Evolutionary conservation across 37 sponge, comb jelly and placozoan genomes (phyloP).

Genomic region (Halichondria panicea): DNA sequence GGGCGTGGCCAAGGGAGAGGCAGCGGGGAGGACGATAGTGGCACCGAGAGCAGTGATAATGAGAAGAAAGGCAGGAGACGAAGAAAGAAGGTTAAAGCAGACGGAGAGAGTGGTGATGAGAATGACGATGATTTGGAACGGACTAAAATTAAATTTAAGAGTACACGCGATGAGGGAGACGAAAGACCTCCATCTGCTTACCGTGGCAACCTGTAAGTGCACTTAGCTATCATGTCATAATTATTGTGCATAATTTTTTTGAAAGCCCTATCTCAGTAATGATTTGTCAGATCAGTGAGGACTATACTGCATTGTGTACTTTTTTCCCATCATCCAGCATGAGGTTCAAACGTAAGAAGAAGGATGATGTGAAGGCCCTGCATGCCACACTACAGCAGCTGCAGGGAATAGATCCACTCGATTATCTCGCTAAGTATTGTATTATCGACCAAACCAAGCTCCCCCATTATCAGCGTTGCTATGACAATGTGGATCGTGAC

Average conservation of each 20-base stretch:
- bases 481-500: constrained; percentile 77
- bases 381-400: constrained; percentile 66
- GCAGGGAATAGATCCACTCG: constrained; percentile 84
- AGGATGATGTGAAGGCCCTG: constrained; percentile 65
- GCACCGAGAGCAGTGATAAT: neutral
- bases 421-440: constrained; percentile 87
- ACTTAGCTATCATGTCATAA: neutral
- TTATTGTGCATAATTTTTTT: too few relatives aligned
- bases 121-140: neutral
- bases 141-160: neutral
- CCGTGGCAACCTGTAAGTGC: constrained; percentile 44
- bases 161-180: constrained; percentile 19
- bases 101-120: neutral
- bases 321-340: too few relatives aligned
- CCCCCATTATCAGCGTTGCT: constrained; percentile 52
- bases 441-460: constrained; percentile 75
- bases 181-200: neutral
- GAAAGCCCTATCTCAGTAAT: too few relatives aligned
- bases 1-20: neutral
- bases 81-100: neutral
- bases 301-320: too few relatives aligned
- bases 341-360: constrained; percentile 13
- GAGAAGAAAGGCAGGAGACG: constrained; percentile 1
- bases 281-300: too few relatives aligned
- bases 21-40: neutral